Evolutionary conservation across 92 coral and sea anemone species (phyloP).

Genomic region (Galaxea fascicularis): DNA sequence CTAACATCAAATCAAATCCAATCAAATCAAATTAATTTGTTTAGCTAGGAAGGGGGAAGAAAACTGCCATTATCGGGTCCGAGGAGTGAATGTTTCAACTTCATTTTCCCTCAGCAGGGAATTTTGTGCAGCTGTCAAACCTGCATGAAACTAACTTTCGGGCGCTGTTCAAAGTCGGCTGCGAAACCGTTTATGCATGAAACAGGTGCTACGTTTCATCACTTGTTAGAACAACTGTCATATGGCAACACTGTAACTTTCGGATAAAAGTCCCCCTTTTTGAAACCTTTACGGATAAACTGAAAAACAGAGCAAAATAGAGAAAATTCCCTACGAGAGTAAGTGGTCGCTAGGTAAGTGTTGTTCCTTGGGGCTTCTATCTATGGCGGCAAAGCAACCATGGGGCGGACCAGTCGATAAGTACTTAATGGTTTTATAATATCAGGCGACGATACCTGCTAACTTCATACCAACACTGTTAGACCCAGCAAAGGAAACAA

Average conservation of each 20-base stretch:
- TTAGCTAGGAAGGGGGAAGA: too few relatives aligned
- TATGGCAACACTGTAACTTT: neutral
- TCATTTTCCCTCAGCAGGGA: too few relatives aligned
- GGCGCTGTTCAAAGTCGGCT: neutral
- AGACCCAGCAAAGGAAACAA: neutral
- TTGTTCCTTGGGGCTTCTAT: neutral
- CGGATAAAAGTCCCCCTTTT: neutral
- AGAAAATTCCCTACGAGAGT: neutral
- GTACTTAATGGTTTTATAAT: conserved; percentile 11
- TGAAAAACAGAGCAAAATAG: neutral
- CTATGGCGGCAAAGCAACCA: neutral
- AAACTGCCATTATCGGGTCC: too few relatives aligned
- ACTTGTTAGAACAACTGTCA: neutral
- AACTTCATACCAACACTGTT: neutral
- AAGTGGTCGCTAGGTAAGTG: neutral
- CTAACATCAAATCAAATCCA: too few relatives aligned
- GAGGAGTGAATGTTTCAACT: too few relatives aligned
- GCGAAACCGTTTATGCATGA: conserved; percentile 1
- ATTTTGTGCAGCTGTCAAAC: too few relatives aligned
- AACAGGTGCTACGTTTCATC: conserved; percentile 8
- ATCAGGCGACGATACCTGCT: conserved; percentile 25
- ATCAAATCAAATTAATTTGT: too few relatives aligned
- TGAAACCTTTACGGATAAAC: neutral
- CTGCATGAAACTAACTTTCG: too few relatives aligned
- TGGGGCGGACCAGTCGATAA: neutral